phyloP scores from a whole-genome alignment of 2,797 vertebrate genomes.

The Argya squamiceps region DNA sequence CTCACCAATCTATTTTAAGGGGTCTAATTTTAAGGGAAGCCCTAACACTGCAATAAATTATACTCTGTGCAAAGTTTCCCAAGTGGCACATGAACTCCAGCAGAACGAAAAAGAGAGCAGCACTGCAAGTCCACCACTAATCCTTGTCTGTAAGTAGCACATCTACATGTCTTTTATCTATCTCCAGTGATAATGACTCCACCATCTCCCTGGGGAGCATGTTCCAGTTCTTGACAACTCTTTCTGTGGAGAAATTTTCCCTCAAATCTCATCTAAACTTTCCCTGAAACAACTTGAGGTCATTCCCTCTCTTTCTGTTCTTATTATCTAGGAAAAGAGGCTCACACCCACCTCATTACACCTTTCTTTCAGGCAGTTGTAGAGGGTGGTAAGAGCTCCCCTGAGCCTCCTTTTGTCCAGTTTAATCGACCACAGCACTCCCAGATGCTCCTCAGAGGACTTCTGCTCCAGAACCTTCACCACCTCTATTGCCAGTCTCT shows the following conservation, averaged over 20 bases:
- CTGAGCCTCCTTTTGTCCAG: background rate
- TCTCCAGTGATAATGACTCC: background rate
- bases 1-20: background rate
- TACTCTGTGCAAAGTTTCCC: background rate
- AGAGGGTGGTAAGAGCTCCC: background rate
- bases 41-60: background rate
- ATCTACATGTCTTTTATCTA: background rate
- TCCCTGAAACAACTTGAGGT: background rate
- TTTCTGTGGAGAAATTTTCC: background rate
- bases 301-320: background rate
- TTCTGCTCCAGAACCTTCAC: background rate
- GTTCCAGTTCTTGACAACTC: background rate
- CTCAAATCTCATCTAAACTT: background rate
- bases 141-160: too few species aligned
- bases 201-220: background rate
- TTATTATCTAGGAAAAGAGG: background rate
- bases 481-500: background rate
- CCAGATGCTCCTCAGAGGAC: background rate
- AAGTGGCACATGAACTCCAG: background rate
- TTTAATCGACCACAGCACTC: background rate
- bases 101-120: background rate
- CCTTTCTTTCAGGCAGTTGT: background rate
- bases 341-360: rapidly evolving
- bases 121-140: background rate
- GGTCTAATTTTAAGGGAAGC: background rate